These are phyloP conservation scores for Anarhynchus alexandrinus DNA, from an alignment of 2,113 vertebrate species.

Conservation along the genomic window DNA sequence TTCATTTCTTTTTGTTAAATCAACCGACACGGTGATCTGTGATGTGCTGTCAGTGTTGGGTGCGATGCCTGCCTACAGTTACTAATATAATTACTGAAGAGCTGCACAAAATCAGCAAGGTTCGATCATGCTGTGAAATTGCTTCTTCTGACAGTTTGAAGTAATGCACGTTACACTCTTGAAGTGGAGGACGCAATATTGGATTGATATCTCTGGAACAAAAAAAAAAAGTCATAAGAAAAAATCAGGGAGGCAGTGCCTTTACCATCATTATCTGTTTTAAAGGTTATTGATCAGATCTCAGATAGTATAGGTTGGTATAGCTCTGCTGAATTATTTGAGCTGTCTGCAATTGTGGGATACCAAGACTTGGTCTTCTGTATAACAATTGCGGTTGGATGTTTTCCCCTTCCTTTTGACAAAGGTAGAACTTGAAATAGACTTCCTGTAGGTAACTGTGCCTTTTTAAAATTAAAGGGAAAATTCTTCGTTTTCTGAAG, in stretches of 20 bases:
- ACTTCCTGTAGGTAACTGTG: neutral
- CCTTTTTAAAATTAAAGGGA: neutral
- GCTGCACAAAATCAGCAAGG: neutral
- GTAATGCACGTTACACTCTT: neutral
- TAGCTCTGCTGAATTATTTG: neutral
- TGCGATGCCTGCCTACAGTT: constrained; percentile 40
- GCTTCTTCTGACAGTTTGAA: constrained; percentile 15
- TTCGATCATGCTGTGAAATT: neutral
- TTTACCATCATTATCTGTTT: neutral
- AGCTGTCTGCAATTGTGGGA: neutral
- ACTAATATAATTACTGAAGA: constrained; percentile 64
- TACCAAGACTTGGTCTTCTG: neutral
- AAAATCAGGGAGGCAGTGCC: neutral
- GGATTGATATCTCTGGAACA: neutral
- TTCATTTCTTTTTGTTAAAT: constrained; percentile 65
- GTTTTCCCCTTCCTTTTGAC: neutral
- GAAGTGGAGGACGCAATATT: neutral
- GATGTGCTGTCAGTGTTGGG: constrained; percentile 61
- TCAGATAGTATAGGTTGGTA: neutral
- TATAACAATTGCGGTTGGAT: neutral
- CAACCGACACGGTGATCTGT: constrained; percentile 17
- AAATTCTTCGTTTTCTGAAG: neutral
- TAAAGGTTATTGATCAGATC: neutral
- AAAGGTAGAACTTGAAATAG: neutral
- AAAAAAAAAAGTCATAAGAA: neutral